Evolutionary conservation across 2,797 vertebrate genomes (phyloP).

Genomic region (Acrocephalus scirpaceus): DNA sequence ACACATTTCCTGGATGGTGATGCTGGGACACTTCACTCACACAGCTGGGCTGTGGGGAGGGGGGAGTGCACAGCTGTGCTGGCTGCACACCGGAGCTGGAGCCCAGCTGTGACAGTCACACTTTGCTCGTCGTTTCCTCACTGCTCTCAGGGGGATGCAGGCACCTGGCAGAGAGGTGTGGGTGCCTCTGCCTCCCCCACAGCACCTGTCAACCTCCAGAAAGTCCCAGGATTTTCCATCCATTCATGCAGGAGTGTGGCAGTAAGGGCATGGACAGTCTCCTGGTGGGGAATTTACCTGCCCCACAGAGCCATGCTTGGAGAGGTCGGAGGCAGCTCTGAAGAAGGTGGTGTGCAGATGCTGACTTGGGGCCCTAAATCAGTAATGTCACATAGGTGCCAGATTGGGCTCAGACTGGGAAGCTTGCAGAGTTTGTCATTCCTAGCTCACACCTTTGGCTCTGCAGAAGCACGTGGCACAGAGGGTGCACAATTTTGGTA

Average conservation of each 20-base stretch:
- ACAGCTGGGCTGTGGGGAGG: background rate
- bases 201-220: background rate
- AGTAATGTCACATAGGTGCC: rapidly evolving
- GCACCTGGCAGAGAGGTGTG: background rate
- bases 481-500: background rate
- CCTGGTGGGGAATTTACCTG: rapidly evolving
- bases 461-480: rapidly evolving
- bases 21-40: rapidly evolving
- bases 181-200: background rate
- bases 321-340: background rate
- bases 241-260: rapidly evolving
- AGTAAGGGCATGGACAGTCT: rapidly evolving
- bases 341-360: background rate
- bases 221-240: background rate
- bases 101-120: background rate
- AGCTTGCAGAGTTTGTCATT: background rate
- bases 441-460: background rate
- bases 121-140: background rate
- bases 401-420: rapidly evolving
- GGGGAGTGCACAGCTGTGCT: background rate
- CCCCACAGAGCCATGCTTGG: rapidly evolving
- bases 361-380: rapidly evolving
- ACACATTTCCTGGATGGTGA: rapidly evolving
- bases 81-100: rapidly evolving
- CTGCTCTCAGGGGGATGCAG: background rate